Evolutionary conservation across 2,113 vertebrate genomes (phyloP).

Genomic region (Heterocephalus glaber): DNA sequence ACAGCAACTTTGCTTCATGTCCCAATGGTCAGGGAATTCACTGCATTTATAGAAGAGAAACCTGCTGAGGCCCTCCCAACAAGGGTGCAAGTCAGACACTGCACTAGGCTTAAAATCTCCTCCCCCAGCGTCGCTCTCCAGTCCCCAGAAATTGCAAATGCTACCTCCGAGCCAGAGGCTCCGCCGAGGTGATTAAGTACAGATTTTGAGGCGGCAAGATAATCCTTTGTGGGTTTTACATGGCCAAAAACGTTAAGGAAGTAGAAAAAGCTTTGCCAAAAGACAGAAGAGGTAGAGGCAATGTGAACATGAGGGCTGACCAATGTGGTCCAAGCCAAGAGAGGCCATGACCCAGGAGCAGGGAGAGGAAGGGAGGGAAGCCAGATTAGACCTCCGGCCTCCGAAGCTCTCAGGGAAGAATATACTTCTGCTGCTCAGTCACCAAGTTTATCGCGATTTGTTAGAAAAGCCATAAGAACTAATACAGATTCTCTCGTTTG

Average conservation of each 20-base stretch:
- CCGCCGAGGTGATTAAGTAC: no score
- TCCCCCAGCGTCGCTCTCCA: neutral
- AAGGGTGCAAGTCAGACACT: no score
- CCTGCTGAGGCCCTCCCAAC: no score
- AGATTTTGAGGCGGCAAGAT: neutral
- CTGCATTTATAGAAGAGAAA: no score
- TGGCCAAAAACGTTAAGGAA: neutral
- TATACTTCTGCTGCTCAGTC: neutral
- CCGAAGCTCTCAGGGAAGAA: no score
- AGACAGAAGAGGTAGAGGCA: neutral
- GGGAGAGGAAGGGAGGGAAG: no score
- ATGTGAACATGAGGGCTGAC: neutral
- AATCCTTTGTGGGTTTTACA: neutral
- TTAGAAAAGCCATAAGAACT: neutral
- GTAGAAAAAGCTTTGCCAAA: neutral
- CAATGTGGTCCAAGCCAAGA: neutral
- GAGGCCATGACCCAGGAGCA: neutral
- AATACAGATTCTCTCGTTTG: neutral
- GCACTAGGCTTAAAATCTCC: no score
- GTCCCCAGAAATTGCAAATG: neutral
- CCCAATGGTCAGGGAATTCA: no score
- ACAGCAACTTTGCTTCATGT: neutral
- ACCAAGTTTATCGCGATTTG: rapidly evolving
- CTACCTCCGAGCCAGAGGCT: no score
- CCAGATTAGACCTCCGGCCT: no score